phyloP scores from a whole-genome alignment of 2,888 invertebrate genomes.

The Oscheius sp. region DNA sequence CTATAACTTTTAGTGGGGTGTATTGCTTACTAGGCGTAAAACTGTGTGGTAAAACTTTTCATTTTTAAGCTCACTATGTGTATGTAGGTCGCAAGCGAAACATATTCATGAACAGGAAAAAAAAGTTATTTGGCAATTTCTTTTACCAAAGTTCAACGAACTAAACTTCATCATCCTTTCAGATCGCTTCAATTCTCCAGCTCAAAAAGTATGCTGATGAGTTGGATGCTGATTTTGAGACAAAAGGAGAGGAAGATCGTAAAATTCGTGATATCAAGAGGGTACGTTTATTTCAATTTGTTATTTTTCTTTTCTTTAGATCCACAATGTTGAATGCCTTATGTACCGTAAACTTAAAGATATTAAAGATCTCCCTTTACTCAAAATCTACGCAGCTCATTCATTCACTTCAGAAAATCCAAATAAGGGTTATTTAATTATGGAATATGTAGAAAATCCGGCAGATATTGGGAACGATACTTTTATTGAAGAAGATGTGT shows the following conservation, averaged over 20 bases:
- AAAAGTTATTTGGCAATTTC: neutral
- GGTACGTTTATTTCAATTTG: too few species aligned
- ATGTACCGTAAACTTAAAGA: neutral
- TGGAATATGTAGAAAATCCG: constrained; percentile 14
- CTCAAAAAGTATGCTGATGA: constrained; percentile 5
- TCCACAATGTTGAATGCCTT: constrained; percentile 8
- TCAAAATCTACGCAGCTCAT: neutral
- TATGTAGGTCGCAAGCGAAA: too few species aligned
- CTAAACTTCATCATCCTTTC: neutral
- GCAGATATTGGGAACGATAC: neutral
- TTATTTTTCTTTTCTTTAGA: too few species aligned
- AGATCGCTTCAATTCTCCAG: constrained; percentile 4
- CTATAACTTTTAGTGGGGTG: neutral
- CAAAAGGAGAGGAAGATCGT: neutral
- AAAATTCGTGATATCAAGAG: neutral
- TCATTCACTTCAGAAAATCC: neutral
- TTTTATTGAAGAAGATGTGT: neutral
- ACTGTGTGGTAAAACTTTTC: too few species aligned
- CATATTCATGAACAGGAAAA: neutral
- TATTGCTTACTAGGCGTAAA: too few species aligned
- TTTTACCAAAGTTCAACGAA: too few species aligned
- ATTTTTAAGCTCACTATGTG: too few species aligned
- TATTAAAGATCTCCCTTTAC: neutral
- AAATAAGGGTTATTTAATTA: constrained; percentile 1
- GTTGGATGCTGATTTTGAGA: too few species aligned